Evolutionary conservation across 2,797 vertebrate species (phyloP).

Genomic region (Tokudaia tokunoshimensis): DNA sequence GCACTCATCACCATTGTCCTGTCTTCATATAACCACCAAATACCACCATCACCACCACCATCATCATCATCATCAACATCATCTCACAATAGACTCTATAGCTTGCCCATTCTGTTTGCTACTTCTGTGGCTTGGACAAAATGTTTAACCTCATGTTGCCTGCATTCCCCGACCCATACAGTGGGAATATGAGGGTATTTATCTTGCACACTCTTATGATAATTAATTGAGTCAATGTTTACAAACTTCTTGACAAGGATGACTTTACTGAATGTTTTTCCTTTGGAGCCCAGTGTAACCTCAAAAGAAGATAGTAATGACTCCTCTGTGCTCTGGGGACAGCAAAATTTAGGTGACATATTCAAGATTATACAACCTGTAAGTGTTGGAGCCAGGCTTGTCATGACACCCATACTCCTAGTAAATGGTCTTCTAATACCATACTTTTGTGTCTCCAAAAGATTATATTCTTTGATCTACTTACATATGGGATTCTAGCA

Average conservation of each 20-base stretch:
- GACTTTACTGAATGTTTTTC: background rate
- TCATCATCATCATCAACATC: too few species aligned
- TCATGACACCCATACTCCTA: background rate
- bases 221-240: background rate
- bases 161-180: conserved; percentile 22
- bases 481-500: background rate
- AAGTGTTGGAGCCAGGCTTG: background rate
- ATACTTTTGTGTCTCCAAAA: background rate
- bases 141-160: background rate
- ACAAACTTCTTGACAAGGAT: background rate
- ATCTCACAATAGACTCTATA: background rate
- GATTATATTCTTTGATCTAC: background rate
- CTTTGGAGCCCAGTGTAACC: background rate
- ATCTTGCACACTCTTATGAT: background rate
- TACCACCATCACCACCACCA: too few species aligned
- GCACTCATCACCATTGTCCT: background rate
- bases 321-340: background rate
- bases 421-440: background rate
- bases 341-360: background rate
- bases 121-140: background rate
- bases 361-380: background rate
- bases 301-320: background rate
- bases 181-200: background rate
- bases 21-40: background rate
- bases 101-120: background rate